These are phyloP conservation scores for Odontesthes bonariensis DNA, from an alignment of 2,113 vertebrate species.

Conservation along the genomic window DNA sequence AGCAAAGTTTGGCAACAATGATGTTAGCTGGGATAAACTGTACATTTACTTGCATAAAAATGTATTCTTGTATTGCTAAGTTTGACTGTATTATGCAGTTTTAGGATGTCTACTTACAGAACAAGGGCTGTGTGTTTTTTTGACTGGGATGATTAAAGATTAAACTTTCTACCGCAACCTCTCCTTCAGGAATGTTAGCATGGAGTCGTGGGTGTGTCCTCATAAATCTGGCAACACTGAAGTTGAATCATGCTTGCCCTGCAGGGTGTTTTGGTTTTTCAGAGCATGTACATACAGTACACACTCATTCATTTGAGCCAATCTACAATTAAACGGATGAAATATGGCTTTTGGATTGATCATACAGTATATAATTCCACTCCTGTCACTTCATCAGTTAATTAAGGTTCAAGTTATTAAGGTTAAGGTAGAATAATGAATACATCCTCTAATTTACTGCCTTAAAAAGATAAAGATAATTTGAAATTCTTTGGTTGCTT, in stretches of 20 bases:
- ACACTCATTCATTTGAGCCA: neutral
- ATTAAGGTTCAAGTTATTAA: too few relatives aligned
- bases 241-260: constrained; percentile 13
- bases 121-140: neutral
- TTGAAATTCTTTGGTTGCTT: neutral
- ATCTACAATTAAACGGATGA: neutral
- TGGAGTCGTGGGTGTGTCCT: neutral
- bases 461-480: neutral
- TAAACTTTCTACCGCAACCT: neutral
- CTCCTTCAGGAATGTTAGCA: neutral
- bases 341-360: neutral
- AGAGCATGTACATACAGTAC: neutral
- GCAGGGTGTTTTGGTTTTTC: neutral
- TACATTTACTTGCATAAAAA: neutral
- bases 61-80: too few relatives aligned
- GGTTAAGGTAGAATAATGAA: neutral
- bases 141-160: neutral
- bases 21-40: neutral
- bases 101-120: neutral
- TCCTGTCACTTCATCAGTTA: neutral
- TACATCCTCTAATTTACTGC: neutral
- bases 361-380: neutral
- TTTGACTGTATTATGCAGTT: neutral
- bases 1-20: neutral
- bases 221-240: neutral